Evolutionary conservation across 2,888 invertebrate species (phyloP), one percentile per base, ranked within the genome.

Genomic region (Callosobruchus maculatus): DNA sequence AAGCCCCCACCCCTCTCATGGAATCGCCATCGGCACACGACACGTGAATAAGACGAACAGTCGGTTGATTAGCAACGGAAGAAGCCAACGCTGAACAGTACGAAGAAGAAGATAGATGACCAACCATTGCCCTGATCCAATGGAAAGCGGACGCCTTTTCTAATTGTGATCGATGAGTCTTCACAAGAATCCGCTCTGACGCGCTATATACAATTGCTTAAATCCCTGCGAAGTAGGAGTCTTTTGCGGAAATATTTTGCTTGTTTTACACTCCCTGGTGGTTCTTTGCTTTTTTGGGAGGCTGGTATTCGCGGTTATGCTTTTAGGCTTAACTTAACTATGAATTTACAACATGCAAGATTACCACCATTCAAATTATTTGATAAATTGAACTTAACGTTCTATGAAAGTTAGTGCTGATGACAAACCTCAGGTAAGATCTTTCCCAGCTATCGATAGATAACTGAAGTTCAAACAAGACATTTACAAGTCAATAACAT

Each of bases 121-220:
- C 73, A 74, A 75, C 77, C 80, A 76, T 78, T 74, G 75, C 74
- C 74, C 77, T 72, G 78, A 75, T 78, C 77, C 70, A 75, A 78
- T 76, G 77, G 78, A 79, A 78, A 78, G 73, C 80, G 79, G 79
- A 77, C 77, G 79, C 78, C 79, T 74, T 30, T 73, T 76, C 77
- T 81, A 80, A 81, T 81, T 80, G 81, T 81, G 81, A 81, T 81
- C 77, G 80, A 81, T 81, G 80, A 49, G 49, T 49, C 13, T 49
- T 49, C 49, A 18, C 49, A 49, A 49, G 49, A 49, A 49, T 49
- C 13, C 49, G 49, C 18, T 18, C 49, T 49, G 49, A 49, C 49
- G 18, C 49, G 49, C 49, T 3, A 5, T 49, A 1, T 18, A 18
- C 13, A 13, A 49, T 49, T 49, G n/a, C 49, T 49, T 49, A 18